Evolutionary conservation across 1,140 invertebrate species (phyloP).

Genomic region (Lucilia sericata): DNA sequence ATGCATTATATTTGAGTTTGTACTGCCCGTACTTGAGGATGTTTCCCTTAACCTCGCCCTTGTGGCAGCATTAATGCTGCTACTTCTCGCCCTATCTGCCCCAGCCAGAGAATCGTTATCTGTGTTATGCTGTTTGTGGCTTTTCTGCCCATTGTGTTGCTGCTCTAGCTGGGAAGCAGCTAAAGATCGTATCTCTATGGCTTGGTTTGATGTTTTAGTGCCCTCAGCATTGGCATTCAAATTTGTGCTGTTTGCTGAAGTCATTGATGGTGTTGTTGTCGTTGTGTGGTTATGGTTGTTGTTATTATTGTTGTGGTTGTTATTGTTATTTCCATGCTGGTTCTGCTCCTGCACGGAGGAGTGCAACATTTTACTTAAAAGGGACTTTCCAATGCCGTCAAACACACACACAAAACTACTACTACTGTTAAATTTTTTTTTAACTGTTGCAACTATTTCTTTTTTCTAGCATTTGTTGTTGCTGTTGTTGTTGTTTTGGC

Average conservation of each 20-base stretch:
- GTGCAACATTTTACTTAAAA: constrained; percentile 41
- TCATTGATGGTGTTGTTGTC: constrained; percentile 32
- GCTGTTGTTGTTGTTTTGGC: background rate
- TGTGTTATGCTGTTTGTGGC: background rate
- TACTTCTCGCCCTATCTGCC: constrained; percentile 28
- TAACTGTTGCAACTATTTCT: background rate
- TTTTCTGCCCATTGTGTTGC: background rate
- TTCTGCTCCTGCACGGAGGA: constrained; percentile 43
- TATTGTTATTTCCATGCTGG: constrained; percentile 23
- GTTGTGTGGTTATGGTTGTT: constrained; percentile 36
- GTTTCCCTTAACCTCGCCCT: constrained; percentile 22
- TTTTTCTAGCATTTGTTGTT: background rate
- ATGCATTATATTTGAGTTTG: constrained; percentile 46
- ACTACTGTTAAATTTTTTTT: background rate
- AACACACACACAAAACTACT: background rate
- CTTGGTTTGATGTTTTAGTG: background rate
- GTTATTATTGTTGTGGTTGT: constrained; percentile 46
- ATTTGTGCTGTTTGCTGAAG: constrained; percentile 35
- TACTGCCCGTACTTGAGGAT: constrained; percentile 47
- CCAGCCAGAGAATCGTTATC: background rate
- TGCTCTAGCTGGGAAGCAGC: background rate
- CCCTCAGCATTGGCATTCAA: constrained; percentile 22
- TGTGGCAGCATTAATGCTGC: constrained; percentile 45
- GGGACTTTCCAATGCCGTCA: background rate
- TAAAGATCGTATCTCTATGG: background rate